These are phyloP conservation scores for Hipposideros armiger DNA, from an alignment of 2,113 vertebrate species.

Conservation along the genomic window DNA sequence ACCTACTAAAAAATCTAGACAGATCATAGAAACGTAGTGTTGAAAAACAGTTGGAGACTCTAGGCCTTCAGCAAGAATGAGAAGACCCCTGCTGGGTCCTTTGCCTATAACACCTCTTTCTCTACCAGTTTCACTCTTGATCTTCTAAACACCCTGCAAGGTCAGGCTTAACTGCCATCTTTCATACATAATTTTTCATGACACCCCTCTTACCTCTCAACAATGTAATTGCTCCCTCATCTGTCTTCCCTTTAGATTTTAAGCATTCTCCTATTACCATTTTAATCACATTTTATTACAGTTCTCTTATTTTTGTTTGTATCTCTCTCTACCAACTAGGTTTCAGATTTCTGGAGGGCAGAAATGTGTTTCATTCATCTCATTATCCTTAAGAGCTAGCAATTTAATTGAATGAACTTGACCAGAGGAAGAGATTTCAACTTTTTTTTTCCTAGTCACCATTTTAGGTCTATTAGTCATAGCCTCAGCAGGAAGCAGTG, in stretches of 20 bases:
- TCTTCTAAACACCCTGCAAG: constrained; percentile 23
- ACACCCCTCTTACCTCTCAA: neutral
- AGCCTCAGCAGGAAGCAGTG: neutral
- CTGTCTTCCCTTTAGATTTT: constrained; percentile 49
- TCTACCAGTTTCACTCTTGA: neutral
- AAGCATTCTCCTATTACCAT: constrained; percentile 15
- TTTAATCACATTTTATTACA: constrained; percentile 30
- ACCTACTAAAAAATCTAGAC: neutral
- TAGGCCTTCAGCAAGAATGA: neutral
- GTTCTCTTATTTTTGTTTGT: constrained; percentile 40
- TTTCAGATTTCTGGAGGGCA: neutral
- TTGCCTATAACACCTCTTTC: neutral
- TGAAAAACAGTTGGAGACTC: neutral
- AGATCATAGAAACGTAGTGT: neutral
- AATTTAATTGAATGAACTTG: constrained; percentile 48
- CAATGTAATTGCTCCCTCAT: neutral
- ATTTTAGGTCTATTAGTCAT: neutral
- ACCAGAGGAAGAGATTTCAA: constrained; percentile 9
- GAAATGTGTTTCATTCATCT: constrained; percentile 18
- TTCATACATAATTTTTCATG: constrained; percentile 33
- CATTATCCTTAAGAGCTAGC: neutral
- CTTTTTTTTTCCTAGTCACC: neutral
- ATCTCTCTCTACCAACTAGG: neutral
- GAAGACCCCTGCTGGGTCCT: neutral
- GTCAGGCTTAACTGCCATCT: neutral